Evolutionary conservation across 2,797 vertebrate species (phyloP).

Genomic region (Eulemur albifrons): DNA sequence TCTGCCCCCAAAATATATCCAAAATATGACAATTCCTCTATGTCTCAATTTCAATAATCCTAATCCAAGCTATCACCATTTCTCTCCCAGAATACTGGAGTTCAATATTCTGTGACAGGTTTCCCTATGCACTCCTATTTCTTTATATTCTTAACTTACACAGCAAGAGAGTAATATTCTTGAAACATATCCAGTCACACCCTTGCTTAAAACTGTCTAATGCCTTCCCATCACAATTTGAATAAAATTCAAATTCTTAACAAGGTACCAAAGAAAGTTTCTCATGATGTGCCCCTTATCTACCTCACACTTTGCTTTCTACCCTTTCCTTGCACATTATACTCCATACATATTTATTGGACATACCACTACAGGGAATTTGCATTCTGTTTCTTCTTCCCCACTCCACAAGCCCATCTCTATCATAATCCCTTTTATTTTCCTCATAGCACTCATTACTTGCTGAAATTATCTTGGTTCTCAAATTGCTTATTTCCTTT

Average conservation of each 20-base stretch:
- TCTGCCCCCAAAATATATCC: neutral
- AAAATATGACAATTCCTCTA: neutral
- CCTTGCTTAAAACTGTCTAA: neutral
- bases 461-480: neutral
- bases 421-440: neutral
- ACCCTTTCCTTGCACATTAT: fast-evolving
- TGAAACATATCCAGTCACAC: neutral
- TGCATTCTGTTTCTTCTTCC: neutral
- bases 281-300: neutral
- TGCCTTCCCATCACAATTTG: neutral
- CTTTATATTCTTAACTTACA: neutral
- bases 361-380: neutral
- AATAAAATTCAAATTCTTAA: constrained; percentile 29
- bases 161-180: neutral
- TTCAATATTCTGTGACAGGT: neutral
- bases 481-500: neutral
- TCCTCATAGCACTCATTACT: neutral
- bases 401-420: neutral
- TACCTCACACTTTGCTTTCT: neutral
- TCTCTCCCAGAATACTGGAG: neutral
- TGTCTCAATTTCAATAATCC: neutral
- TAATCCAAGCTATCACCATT: neutral
- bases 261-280: neutral
- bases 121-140: neutral
- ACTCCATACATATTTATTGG: neutral